These are phyloP conservation scores for Crepidodera aurea DNA, from an alignment of 2,888 invertebrate genomes.

Conservation along the genomic window DNA sequence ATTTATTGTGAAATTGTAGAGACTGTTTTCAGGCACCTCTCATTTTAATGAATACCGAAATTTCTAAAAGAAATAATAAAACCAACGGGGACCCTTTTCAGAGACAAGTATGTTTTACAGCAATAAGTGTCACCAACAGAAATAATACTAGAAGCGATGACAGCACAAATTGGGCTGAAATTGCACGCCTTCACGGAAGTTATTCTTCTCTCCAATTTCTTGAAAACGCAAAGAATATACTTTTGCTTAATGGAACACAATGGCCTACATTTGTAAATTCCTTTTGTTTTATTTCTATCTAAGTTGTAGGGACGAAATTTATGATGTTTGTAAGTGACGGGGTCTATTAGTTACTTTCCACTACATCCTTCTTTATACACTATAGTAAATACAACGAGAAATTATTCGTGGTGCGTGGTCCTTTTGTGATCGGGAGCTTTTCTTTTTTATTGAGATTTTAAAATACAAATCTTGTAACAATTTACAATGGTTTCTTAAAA, in stretches of 20 bases:
- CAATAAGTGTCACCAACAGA: slow-evolving; percentile 26
- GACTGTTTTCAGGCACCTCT: neutral
- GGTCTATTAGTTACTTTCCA: too few species aligned
- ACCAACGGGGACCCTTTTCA: neutral
- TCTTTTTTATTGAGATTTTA: too few species aligned
- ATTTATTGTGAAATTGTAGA: slow-evolving; percentile 11
- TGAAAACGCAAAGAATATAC: slow-evolving; percentile 20
- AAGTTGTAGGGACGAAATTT: slow-evolving; percentile 4
- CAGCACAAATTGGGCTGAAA: slow-evolving; percentile 21
- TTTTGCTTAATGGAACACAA: slow-evolving; percentile 12
- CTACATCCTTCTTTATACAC: too few species aligned
- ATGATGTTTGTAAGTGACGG: slow-evolving; percentile 11
- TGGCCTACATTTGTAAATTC: slow-evolving; percentile 17
- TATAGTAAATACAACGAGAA: too few species aligned
- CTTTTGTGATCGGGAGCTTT: too few species aligned
- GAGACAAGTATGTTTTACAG: slow-evolving; percentile 13
- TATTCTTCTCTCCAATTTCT: slow-evolving; percentile 1
- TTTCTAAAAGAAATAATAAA: slow-evolving; percentile 19
- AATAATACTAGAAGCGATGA: slow-evolving; percentile 15
- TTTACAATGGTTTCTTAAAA: too few species aligned
- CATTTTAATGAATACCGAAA: slow-evolving; percentile 17
- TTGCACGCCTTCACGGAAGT: slow-evolving; percentile 16
- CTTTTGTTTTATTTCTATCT: slow-evolving; percentile 12
- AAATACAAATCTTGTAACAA: too few species aligned
- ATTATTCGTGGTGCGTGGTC: too few species aligned